Evolutionary conservation across 2,797 vertebrate genomes (phyloP).

Genomic region (Propithecus deckenii): DNA sequence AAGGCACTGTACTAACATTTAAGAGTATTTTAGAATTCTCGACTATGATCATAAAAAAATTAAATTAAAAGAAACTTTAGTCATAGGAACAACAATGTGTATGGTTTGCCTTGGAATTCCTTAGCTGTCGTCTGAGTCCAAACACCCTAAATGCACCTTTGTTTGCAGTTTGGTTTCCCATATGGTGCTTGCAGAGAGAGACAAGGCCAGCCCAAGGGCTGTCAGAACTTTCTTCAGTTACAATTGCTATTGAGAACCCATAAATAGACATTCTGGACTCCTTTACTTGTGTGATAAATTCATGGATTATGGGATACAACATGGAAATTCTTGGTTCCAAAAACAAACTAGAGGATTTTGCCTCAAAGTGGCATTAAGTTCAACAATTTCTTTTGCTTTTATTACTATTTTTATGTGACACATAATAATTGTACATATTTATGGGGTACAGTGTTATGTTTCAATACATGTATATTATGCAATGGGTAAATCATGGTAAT

Average conservation of each 20-base stretch:
- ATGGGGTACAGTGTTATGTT: not conserved
- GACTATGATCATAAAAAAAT: not conserved
- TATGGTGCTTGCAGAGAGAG: not conserved
- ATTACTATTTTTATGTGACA: not conserved
- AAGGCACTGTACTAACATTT: not conserved
- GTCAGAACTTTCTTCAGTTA: not conserved
- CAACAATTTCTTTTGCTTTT: not conserved
- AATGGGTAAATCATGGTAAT: not conserved
- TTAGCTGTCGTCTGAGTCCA: not conserved
- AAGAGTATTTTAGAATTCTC: constrained; percentile 5
- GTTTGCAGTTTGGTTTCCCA: not conserved
- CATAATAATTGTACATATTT: not conserved
- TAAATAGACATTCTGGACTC: not conserved
- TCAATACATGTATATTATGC: not conserved
- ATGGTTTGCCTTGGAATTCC: not conserved
- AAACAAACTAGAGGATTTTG: constrained; percentile 12
- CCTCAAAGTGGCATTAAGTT: not conserved
- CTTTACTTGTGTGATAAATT: not conserved
- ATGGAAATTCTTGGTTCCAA: constrained; percentile 14
- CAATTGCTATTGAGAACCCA: not conserved
- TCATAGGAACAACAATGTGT: not conserved
- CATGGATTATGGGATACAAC: not conserved
- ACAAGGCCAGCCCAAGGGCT: not conserved
- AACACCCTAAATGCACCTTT: not conserved
- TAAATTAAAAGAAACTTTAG: not conserved